Conservation (phyloP, 2,797 vertebrate species). For the Masticophis lateralis region DNA sequence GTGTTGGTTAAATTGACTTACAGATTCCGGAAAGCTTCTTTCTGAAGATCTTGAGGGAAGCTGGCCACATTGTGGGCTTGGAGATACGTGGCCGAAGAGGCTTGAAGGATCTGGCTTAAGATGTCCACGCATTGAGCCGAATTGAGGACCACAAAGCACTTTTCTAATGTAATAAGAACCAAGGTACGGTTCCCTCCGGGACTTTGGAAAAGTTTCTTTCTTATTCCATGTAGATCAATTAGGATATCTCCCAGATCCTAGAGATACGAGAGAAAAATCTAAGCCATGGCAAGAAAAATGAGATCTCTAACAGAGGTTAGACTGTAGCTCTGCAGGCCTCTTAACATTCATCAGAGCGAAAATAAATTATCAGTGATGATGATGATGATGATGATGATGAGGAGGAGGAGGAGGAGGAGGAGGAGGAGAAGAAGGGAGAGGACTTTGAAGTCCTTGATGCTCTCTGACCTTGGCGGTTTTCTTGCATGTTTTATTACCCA, state of each 20-base stretch:
- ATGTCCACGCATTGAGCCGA: conserved; percentile 74
- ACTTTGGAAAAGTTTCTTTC: conserved; percentile 66
- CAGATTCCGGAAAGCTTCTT: conserved; percentile 78
- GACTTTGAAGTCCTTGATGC: neutral
- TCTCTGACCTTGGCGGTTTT: too few species aligned
- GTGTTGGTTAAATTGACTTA: conserved; percentile 58
- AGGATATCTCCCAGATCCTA: conserved; percentile 64
- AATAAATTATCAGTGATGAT: neutral
- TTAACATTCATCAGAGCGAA: neutral
- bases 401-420: neutral
- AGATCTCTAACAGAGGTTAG: too few species aligned
- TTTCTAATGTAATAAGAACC: conserved; percentile 70
- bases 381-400: too few species aligned
- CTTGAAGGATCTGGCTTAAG: conserved; percentile 64
- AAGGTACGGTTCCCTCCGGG: conserved; percentile 77
- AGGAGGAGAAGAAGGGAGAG: neutral
- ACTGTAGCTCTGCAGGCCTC: neutral
- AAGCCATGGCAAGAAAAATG: too few species aligned
- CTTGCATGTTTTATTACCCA: too few species aligned
- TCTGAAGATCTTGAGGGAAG: conserved; percentile 66
- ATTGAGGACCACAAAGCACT: conserved; percentile 70
- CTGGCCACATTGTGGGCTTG: conserved; percentile 61
- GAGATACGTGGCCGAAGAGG: conserved; percentile 65
- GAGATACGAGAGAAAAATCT: conserved; percentile 5
- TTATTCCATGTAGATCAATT: conserved; percentile 64